phyloP scores from a whole-genome alignment of 2,888 invertebrate genomes.

The Anaspis maculata region DNA sequence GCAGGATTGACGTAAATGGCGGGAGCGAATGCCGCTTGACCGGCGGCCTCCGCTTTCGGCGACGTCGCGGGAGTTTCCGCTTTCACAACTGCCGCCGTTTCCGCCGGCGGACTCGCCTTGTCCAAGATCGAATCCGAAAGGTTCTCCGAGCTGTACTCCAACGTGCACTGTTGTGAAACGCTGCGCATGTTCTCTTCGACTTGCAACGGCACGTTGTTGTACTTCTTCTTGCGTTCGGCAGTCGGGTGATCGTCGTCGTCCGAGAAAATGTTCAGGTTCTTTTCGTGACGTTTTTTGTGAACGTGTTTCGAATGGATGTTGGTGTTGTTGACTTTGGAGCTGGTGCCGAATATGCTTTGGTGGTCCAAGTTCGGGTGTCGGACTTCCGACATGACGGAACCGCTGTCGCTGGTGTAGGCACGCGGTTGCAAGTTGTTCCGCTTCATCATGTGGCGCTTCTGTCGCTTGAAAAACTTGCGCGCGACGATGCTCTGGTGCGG shows the following conservation, averaged over 20 bases:
- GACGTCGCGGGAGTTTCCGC: slow-evolving; percentile 4
- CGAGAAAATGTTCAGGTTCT: slow-evolving; percentile 59
- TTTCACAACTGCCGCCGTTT: neutral
- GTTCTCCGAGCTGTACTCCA: slow-evolving; percentile 57
- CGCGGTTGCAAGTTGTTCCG: slow-evolving; percentile 65
- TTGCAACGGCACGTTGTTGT: slow-evolving; percentile 6
- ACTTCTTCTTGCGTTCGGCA: neutral
- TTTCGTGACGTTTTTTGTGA: slow-evolving; percentile 47
- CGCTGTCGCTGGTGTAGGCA: slow-evolving; percentile 46
- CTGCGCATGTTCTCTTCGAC: slow-evolving; percentile 46
- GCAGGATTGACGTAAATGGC: slow-evolving; percentile 44
- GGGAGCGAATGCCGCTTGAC: slow-evolving; percentile 3
- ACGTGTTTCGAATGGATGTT: slow-evolving; percentile 66
- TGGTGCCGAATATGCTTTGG: slow-evolving; percentile 56
- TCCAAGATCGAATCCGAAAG: slow-evolving; percentile 38
- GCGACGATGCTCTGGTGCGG: slow-evolving; percentile 91
- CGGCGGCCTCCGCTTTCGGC: slow-evolving; percentile 1
- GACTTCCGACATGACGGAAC: slow-evolving; percentile 28
- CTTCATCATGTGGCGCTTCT: slow-evolving; percentile 60
- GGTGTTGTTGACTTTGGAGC: slow-evolving; percentile 73
- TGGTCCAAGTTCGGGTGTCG: slow-evolving; percentile 24
- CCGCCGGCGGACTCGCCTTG: slow-evolving; percentile 20
- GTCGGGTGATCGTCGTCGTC: slow-evolving; percentile 42
- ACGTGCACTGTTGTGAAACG: slow-evolving; percentile 62
- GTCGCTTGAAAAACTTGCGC: slow-evolving; percentile 84